phyloP scores from a whole-genome alignment of 2,888 invertebrate genomes.

The Drosophila melanosoma region DNA sequence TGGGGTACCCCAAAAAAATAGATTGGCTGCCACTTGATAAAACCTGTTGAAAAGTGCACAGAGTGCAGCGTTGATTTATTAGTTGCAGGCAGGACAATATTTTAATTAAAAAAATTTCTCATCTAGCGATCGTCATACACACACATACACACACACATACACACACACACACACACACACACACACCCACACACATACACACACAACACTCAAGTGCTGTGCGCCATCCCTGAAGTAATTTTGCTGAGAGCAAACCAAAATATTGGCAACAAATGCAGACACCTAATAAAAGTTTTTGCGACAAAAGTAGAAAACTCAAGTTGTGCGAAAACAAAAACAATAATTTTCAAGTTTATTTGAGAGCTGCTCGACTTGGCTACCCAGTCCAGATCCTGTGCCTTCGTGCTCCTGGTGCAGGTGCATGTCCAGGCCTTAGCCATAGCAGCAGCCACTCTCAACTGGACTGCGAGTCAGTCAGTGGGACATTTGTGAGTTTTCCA shows the following conservation, averaged over 20 bases:
- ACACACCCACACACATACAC: neutral
- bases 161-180: too few relatives aligned
- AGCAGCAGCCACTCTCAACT: constrained; percentile 16
- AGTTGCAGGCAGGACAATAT: constrained; percentile 54
- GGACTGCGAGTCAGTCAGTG: constrained; percentile 61
- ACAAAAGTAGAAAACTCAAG: constrained; percentile 68
- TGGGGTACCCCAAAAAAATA: constrained; percentile 18
- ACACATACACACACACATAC: neutral
- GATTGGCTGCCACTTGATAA: constrained; percentile 57
- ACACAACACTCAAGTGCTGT: neutral
- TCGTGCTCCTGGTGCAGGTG: neutral
- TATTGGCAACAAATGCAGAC: constrained; percentile 75
- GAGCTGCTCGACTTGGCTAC: constrained; percentile 19
- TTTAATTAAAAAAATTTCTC: constrained; percentile 76
- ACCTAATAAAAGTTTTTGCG: constrained; percentile 81
- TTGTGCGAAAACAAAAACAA: constrained; percentile 80
- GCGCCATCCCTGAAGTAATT: constrained; percentile 69
- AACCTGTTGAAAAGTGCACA: constrained; percentile 69
- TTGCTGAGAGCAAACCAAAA: constrained; percentile 53
- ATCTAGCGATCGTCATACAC: constrained; percentile 43
- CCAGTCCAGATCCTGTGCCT: constrained; percentile 1
- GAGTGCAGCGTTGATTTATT: constrained; percentile 71
- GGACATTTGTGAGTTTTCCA: constrained; percentile 74
- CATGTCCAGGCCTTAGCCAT: neutral
- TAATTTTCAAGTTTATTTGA: constrained; percentile 75